Percentiles rank a stretch among this genome's conserved stretches.
These are phyloP conservation scores for Campoletis sonorensis DNA, from an alignment of 1,140 invertebrate species.

Conservation along the genomic window DNA sequence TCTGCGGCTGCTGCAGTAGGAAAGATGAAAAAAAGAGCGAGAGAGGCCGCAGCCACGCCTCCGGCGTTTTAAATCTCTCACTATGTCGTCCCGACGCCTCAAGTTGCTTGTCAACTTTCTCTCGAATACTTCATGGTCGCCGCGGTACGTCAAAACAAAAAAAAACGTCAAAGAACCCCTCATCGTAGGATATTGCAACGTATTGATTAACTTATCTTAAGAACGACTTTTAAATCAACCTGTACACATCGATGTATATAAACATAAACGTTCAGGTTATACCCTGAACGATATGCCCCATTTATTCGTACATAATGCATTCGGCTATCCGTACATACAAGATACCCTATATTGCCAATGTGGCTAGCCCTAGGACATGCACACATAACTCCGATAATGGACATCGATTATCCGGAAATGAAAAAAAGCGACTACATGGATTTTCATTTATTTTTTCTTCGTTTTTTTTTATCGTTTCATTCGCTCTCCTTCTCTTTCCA, in stretches of 20 bases:
- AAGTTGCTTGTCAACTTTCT: no score
- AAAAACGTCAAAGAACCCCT: background rate
- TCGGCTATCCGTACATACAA: conserved; percentile 24
- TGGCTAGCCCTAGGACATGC: background rate
- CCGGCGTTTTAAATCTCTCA: no score
- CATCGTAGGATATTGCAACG: no score
- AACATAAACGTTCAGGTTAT: background rate
- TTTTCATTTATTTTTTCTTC: conserved; percentile 8
- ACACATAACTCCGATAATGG: conserved; percentile 25
- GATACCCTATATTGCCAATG: background rate
- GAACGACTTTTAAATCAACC: no score
- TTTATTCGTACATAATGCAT: conserved; percentile 41
- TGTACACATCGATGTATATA: background rate
- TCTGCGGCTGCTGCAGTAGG: no score
- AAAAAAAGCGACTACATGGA: background rate
- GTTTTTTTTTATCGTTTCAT: no score
- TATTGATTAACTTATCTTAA: no score
- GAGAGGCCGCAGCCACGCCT: no score
- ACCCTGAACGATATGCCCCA: conserved; percentile 37
- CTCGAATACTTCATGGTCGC: background rate
- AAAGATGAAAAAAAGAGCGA: no score
- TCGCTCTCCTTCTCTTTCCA: background rate
- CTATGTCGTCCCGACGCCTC: no score
- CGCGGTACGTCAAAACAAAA: background rate
- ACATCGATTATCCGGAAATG: conserved; percentile 33